phyloP scores from a whole-genome alignment of 2,113 vertebrate species.

The Drymodes brunneopygia region DNA sequence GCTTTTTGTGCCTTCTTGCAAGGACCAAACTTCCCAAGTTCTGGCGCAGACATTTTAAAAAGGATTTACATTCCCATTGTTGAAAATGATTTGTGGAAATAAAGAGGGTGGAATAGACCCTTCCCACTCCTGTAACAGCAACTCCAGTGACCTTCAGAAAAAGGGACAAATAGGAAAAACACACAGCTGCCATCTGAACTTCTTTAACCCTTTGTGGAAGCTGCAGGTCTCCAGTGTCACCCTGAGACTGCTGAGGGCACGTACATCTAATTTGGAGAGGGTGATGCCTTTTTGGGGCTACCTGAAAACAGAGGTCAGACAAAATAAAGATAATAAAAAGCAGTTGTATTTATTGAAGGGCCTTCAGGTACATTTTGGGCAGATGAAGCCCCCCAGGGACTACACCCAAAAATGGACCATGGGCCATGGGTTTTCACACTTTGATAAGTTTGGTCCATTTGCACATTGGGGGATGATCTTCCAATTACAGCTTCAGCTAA shows the following conservation, averaged over 20 bases:
- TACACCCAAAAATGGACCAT: neutral
- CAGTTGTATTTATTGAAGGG: neutral
- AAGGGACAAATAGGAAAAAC: neutral
- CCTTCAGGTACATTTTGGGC: neutral
- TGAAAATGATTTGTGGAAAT: neutral
- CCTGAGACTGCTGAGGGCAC: neutral
- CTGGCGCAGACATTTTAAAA: neutral
- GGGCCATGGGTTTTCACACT: fast-evolving
- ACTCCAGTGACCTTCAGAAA: neutral
- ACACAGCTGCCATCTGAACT: neutral
- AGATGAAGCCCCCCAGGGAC: neutral
- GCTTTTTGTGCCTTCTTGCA: neutral
- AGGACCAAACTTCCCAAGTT: neutral
- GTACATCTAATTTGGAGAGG: neutral
- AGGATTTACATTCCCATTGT: neutral
- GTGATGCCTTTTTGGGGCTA: neutral
- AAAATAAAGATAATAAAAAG: neutral
- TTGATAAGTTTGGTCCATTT: neutral
- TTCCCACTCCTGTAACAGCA: neutral
- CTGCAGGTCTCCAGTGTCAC: neutral
- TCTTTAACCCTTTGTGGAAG: neutral
- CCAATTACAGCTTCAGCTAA: neutral
- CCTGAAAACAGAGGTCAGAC: neutral
- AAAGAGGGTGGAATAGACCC: neutral
- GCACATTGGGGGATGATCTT: fast-evolving